A percentile compares a stretch with the other conserved stretches of the same genome.
Evolutionary conservation across 2,113 vertebrate genomes (phyloP).

Genomic region (Indri indri): DNA sequence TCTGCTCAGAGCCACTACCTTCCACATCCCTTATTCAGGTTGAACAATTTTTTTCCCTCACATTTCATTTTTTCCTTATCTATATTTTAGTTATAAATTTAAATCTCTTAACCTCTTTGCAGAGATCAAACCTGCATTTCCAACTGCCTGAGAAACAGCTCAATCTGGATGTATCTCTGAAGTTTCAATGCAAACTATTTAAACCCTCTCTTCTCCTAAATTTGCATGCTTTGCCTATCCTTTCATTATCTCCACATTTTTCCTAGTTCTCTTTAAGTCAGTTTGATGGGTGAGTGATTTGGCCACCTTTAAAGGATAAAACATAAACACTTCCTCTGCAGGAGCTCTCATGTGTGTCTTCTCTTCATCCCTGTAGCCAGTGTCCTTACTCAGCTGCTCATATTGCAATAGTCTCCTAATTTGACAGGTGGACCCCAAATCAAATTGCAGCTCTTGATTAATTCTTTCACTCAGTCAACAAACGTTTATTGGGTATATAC

Average conservation of each 20-base stretch:
- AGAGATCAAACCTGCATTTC: neutral
- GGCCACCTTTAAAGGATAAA: neutral
- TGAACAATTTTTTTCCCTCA: neutral
- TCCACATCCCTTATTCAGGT: neutral
- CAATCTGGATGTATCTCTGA: neutral
- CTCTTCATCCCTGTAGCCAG: neutral
- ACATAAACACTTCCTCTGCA: neutral
- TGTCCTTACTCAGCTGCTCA: neutral
- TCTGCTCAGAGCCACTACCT: neutral
- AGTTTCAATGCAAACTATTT: neutral
- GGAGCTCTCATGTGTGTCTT: neutral
- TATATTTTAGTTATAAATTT: neutral
- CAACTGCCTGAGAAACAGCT: neutral
- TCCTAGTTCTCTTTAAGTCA: neutral
- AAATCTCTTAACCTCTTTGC: conserved; percentile 29
- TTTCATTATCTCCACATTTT: neutral
- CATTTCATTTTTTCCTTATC: neutral
- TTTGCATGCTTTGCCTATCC: neutral
- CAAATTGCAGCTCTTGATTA: neutral
- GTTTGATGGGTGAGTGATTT: neutral
- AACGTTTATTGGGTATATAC: neutral
- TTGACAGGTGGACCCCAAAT: neutral
- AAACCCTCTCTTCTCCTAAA: neutral
- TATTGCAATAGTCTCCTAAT: neutral
- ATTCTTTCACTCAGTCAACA: neutral